Evolutionary conservation across 1,140 invertebrate genomes (phyloP), one percentile per base, ranked within the genome.

Genomic region (Tigriopus japonicus): DNA sequence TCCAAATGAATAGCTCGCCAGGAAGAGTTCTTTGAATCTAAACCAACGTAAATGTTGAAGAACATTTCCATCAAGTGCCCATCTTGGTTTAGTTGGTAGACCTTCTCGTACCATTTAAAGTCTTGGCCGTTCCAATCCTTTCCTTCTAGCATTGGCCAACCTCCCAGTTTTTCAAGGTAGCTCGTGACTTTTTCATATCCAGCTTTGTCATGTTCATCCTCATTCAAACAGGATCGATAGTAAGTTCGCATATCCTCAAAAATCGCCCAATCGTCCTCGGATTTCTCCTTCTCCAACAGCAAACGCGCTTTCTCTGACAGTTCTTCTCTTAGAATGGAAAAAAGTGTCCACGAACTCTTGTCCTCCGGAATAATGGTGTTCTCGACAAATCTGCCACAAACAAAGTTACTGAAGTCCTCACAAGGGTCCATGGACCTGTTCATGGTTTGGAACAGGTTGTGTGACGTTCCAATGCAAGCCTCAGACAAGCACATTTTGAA

Each of bases 331-430:
- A 49, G n/a, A 10, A 49, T 49, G 3, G n/a, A 21, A 49, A 49
- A 49, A 2, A 5, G 45, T 5, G 3, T 49, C 45, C 45, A 17
- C 45, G n/a, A 15, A 12, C 21, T 49, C 45, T 49, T 49, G 21
- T 49, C 45, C n/a, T 49, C 45, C 5, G 45, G 45, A 49, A 49
- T 49, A 49, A 49, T 86, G 86, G 21, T 79, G 72, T 70, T 79
- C 61, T 80, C 78, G 6, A 85, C 69, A 70, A 85, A 88, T 2
- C 76, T 77, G 6, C 86, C 85, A 66, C 86, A 89, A 0, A 85
- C 78, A 64, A 86, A 90, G 63, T 80, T 69, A 70, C 91, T 94
- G 70, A 94, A 95, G 70, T 96, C 87, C 1, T 84, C 73, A 69
- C 91, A 96, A 0, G 91, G 90, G 72, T 92, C 79, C 0, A 78